Evolutionary conservation across 2,113 vertebrate genomes (phyloP).

Genomic region (Phaetusa simplex): DNA sequence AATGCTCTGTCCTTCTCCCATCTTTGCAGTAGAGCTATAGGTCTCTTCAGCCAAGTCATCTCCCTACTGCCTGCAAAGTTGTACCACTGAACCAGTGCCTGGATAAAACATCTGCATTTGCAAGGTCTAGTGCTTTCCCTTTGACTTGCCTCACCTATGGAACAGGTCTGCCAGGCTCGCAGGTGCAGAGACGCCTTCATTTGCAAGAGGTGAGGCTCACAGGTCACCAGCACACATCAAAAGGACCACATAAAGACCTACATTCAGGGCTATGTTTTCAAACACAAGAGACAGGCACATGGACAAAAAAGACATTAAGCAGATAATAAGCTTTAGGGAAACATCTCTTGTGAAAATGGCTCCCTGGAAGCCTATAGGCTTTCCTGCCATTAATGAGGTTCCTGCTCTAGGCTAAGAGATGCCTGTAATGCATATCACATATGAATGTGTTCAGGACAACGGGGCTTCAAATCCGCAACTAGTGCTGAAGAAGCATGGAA

Average conservation of each 20-base stretch:
- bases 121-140: neutral
- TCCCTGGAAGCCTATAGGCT: neutral
- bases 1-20: neutral
- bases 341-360: neutral
- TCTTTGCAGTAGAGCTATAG: neutral
- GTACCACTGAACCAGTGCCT: neutral
- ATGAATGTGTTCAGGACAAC: neutral
- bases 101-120: neutral
- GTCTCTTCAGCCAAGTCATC: neutral
- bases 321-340: conserved; percentile 26
- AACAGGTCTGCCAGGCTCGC: neutral
- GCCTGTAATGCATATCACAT: neutral
- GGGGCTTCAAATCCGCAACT: neutral
- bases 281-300: neutral
- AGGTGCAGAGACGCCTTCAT: conserved; percentile 34
- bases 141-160: neutral
- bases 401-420: neutral
- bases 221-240: conserved; percentile 51
- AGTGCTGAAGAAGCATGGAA: neutral
- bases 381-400: conserved; percentile 36
- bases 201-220: conserved; percentile 49
- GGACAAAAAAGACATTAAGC: conserved; percentile 7
- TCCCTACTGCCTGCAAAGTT: neutral
- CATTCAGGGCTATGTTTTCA: conserved; percentile 39
- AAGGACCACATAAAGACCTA: conserved; percentile 29